A percentile compares a stretch with the other conserved stretches of the same genome.
Evolutionary conservation across 2,797 vertebrate genomes (phyloP).

Genomic region (Bradypodion pumilum): DNA sequence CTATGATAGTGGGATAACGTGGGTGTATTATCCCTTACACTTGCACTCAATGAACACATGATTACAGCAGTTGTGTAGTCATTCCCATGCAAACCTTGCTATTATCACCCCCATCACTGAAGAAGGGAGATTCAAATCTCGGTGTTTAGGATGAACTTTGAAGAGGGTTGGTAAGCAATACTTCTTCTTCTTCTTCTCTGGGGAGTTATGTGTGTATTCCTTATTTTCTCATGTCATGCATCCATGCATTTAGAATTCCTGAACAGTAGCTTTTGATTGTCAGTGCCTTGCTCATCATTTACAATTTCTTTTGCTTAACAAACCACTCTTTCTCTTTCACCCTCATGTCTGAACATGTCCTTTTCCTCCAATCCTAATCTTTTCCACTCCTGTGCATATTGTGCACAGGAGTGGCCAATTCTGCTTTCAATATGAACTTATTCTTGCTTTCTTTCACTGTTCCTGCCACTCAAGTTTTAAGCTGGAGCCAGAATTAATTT

Average conservation of each 20-base stretch:
- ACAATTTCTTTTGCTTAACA: neutral
- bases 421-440: neutral
- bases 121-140: neutral
- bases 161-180: neutral
- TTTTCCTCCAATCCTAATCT: neutral
- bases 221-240: neutral
- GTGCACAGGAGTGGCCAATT: neutral
- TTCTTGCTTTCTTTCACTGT: neutral
- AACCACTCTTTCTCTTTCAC: neutral
- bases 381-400: neutral
- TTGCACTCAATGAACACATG: neutral
- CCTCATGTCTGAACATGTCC: neutral
- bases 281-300: neutral
- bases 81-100: neutral
- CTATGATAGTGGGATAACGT: too few species aligned
- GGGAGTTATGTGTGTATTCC: too few species aligned
- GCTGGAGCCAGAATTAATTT: constrained; percentile 24
- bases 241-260: neutral
- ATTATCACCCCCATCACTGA: neutral
- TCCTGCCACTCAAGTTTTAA: constrained; percentile 9
- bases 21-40: too few species aligned
- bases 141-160: neutral
- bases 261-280: neutral
- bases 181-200: too few species aligned
- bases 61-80: neutral